Evolutionary conservation across 2,797 vertebrate species (phyloP).

Genomic region (Etheostoma nigrum): DNA sequence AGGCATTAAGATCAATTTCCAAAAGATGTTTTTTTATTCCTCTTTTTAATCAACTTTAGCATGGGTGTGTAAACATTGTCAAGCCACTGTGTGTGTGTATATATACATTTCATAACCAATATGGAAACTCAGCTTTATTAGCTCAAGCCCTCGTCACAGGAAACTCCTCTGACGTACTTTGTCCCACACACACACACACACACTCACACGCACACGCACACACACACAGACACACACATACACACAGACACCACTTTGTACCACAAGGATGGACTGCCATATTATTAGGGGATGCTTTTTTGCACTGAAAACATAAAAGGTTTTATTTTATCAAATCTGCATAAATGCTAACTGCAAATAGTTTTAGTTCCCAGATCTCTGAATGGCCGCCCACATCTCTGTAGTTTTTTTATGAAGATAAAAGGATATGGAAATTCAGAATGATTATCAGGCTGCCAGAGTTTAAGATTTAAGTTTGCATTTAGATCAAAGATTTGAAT

Average conservation of each 20-base stretch:
- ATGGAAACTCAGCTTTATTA: constrained; percentile 24
- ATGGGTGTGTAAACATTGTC: too few relatives aligned
- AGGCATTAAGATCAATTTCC: too few relatives aligned
- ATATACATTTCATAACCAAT: background rate
- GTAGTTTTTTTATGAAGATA: rapidly evolving
- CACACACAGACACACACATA: too few relatives aligned
- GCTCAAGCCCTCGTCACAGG: constrained; percentile 12
- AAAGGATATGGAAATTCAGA: background rate
- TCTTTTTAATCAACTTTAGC: too few relatives aligned
- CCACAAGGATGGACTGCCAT: too few relatives aligned
- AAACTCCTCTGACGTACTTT: constrained; percentile 23
- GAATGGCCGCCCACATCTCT: background rate
- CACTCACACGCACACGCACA: too few relatives aligned
- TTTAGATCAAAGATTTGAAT: background rate
- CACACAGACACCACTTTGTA: too few relatives aligned
- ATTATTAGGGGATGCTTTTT: background rate
- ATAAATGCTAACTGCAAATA: background rate
- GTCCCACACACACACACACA: too few relatives aligned
- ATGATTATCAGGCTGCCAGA: background rate
- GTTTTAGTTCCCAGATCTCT: background rate
- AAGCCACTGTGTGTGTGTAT: too few relatives aligned
- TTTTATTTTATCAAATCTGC: background rate
- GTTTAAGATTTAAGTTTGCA: background rate
- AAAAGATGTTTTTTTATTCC: too few relatives aligned
- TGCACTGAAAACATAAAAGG: background rate